Base-by-base conservation (phyloP, 2,113 vertebrate genomes). In the Sciurus niger region DNA sequence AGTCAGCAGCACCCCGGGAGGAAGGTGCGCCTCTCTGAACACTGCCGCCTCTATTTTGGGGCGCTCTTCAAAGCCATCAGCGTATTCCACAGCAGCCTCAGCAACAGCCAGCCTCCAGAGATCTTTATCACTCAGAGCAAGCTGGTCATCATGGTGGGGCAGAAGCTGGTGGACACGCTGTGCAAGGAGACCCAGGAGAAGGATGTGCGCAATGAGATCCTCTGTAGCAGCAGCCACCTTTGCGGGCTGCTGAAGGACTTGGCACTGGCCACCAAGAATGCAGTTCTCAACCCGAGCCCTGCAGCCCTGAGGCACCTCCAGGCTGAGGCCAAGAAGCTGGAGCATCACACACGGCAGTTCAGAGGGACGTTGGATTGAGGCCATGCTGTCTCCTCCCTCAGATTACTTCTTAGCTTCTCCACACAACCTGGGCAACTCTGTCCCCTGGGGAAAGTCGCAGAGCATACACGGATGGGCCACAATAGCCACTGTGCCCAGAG, bases 91-190 rank as follows among this genome's bases (percentile, higher is more conserved):
- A 14, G 65, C 83, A 99, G 99, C 90, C 98, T 99, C 51, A 80
- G 87, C 89, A 97, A 94, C 10, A 96, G 98, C 68, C 99, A 99
- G 95, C 98, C 99, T 0, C 99, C 99, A 0, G 99, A 99, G 84
- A 98, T 98, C 97, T 99, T 99, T 96, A 99, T 99, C 96, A 98
- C 99, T 0, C 99, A 99, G 95, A 99, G 99, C 97, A 99, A 99
- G 84, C 98, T 99, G 97, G 99, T 99, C 96, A 99, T 99, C 97
- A 99, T 99, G 98, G 99, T 99, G 13, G 99, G 99, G 1, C 99
- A 99, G 97, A 99, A 99, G 97, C 97, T 99, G 97, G 99, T 99
- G 98, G 99, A 99, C 98, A 98, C 98, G 0, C 98, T 99, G 84
- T 99, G 98, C 97, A 98, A 97, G 90, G 99, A 99, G 94, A 99